Conservation (phyloP, 2,113 vertebrate species). For the Peromyscus maniculatus region DNA sequence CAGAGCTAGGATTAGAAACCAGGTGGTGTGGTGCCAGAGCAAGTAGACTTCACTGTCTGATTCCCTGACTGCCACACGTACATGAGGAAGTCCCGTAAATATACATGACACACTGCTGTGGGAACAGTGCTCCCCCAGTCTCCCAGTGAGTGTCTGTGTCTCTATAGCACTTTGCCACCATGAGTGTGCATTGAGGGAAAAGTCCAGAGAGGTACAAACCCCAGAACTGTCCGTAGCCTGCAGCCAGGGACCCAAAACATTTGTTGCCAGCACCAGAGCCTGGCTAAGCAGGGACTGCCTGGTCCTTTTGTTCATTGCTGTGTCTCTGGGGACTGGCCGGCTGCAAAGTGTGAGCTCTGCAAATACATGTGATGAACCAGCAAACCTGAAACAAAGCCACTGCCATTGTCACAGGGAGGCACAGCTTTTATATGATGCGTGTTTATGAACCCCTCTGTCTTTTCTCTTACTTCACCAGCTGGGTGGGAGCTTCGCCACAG, state of each 20-base stretch:
- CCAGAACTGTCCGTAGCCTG: background rate
- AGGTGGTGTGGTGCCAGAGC: background rate
- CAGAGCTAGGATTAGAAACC: background rate
- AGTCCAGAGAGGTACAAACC: background rate
- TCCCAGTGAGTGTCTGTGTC: background rate
- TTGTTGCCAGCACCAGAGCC: background rate
- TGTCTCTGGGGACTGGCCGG: background rate
- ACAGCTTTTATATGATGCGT: background rate
- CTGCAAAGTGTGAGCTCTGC: background rate
- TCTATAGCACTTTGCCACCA: background rate
- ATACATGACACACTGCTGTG: background rate
- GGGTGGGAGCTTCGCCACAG: background rate
- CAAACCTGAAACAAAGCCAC: constrained; percentile 26
- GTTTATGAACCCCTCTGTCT: background rate
- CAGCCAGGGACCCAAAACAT: background rate
- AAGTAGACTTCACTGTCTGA: background rate
- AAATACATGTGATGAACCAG: background rate
- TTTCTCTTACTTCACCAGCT: background rate
- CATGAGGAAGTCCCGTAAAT: too few relatives aligned
- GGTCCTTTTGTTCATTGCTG: background rate
- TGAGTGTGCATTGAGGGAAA: background rate
- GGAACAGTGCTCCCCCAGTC: background rate
- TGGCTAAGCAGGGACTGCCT: background rate
- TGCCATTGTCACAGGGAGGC: constrained; percentile 42
- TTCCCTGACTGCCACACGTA: background rate